A percentile compares a stretch with the other conserved stretches of the same genome.
Evolutionary conservation across 1,140 invertebrate genomes (phyloP).

Genomic region (Pogonomyrmex californicus): DNA sequence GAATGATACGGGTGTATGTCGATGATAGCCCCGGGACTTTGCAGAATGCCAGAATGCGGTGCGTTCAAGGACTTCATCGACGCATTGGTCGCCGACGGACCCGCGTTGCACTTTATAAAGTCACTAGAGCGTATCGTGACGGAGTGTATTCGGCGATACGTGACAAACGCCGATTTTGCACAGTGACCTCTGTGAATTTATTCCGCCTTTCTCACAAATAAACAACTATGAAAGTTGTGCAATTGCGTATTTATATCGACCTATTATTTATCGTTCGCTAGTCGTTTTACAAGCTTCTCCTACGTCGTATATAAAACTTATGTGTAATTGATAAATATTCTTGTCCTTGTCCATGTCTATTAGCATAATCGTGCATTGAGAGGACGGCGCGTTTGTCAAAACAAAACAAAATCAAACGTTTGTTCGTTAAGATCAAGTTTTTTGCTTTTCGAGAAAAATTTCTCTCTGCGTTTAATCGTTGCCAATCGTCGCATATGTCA

Average conservation of each 20-base stretch:
- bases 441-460: background rate
- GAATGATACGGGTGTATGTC: background rate
- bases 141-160: slow-evolving; percentile 14
- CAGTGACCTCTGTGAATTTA: slow-evolving; percentile 17
- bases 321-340: slow-evolving; percentile 9
- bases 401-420: slow-evolving; percentile 30
- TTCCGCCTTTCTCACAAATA: slow-evolving; percentile 7
- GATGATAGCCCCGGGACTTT: background rate
- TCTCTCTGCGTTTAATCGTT: background rate
- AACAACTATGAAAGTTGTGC: slow-evolving; percentile 36
- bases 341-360: background rate
- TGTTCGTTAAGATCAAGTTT: too few species aligned
- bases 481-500: background rate
- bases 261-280: background rate
- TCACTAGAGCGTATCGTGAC: slow-evolving; percentile 36
- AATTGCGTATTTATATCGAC: slow-evolving; percentile 34
- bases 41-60: slow-evolving; percentile 25
- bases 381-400: background rate
- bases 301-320: background rate
- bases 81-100: slow-evolving; percentile 8
- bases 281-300: background rate
- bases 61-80: slow-evolving; percentile 25
- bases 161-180: slow-evolving; percentile 17
- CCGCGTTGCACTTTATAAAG: slow-evolving; percentile 10
- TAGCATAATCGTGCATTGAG: background rate